Percentiles rank a stretch among this genome's conserved stretches.
Evolutionary conservation across 2,888 invertebrate species (phyloP).

Genomic region (Nemoura dubitans): DNA sequence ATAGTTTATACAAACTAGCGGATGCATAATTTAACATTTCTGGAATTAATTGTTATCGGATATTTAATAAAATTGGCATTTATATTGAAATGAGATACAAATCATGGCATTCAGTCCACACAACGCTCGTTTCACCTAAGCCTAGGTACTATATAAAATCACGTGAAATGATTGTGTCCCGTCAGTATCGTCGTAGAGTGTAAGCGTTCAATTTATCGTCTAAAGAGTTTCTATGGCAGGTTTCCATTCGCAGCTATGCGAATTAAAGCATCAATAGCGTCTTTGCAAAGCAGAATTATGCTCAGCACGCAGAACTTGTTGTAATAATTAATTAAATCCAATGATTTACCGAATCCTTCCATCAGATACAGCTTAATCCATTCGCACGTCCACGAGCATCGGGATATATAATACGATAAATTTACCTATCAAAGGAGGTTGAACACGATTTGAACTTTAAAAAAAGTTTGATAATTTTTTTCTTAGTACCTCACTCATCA

Average conservation of each 20-base stretch:
- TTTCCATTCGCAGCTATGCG: background rate
- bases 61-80: constrained; percentile 7
- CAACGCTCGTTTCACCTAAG: background rate
- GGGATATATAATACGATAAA: background rate
- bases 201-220: background rate
- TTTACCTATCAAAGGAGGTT: constrained; percentile 15
- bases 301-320: background rate
- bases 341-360: constrained; percentile 26
- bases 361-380: constrained; percentile 21
- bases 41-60: background rate
- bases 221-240: background rate
- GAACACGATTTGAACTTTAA: constrained; percentile 23
- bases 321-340: constrained; percentile 19
- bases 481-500: background rate
- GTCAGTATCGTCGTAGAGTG: background rate
- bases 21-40: background rate
- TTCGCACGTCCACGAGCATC: background rate
- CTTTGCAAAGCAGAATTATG: background rate
- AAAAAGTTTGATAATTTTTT: constrained; percentile 1
- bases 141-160: background rate
- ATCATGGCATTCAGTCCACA: background rate
- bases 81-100: background rate
- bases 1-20: background rate
- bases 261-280: constrained; percentile 7
- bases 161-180: background rate